A percentile compares a stretch with the other conserved stretches of the same genome.
These are phyloP conservation scores for Lacerta viridis DNA, from an alignment of 2,797 vertebrate species.

Conservation along the genomic window DNA sequence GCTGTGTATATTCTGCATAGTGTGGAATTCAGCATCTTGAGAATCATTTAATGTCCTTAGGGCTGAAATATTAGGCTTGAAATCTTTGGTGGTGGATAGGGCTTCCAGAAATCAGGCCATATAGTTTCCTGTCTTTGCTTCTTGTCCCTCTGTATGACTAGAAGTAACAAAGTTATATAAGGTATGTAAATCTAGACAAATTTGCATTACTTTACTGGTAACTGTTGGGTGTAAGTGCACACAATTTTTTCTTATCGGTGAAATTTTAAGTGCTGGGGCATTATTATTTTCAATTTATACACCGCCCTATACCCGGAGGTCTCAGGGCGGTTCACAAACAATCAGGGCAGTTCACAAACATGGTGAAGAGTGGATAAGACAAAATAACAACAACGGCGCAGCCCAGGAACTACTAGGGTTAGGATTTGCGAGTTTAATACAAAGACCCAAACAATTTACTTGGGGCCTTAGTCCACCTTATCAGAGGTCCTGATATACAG, in stretches of 20 bases:
- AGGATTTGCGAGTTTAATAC: not conserved
- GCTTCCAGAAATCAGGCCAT: not conserved
- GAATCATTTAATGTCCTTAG: not conserved
- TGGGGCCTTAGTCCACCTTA: not conserved
- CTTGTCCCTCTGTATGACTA: not conserved
- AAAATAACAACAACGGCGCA: too few species aligned
- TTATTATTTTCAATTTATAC: too few species aligned
- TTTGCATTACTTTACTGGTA: not conserved
- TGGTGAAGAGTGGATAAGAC: too few species aligned
- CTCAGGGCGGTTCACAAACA: too few species aligned
- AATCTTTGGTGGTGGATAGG: not conserved
- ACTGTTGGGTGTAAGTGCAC: not conserved
- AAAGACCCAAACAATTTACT: fast-evolving
- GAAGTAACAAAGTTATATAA: conserved; percentile 1
- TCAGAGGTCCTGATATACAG: not conserved
- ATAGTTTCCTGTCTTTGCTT: not conserved
- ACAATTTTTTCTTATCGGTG: too few species aligned
- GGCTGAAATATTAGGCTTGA: not conserved
- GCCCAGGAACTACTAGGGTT: fast-evolving
- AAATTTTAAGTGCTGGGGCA: too few species aligned
- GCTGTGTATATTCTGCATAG: not conserved
- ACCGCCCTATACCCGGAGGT: too few species aligned
- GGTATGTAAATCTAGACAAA: conserved; percentile 1
- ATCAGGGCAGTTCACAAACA: too few species aligned
- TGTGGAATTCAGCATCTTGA: not conserved